Evolutionary conservation across 2,888 invertebrate species (phyloP).

Genomic region (Idaea straminata): DNA sequence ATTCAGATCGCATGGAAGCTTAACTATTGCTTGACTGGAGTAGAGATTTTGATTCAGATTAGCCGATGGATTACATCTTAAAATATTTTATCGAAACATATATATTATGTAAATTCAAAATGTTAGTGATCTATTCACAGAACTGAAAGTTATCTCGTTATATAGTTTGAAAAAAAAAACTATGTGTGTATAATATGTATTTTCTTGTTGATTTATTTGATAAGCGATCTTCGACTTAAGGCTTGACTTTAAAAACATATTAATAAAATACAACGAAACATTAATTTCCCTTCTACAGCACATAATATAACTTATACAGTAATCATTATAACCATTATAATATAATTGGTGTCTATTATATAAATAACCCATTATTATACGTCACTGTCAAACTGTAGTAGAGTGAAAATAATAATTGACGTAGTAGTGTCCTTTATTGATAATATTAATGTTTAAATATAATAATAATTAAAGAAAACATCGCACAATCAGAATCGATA

Average conservation of each 20-base stretch:
- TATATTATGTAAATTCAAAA: slow-evolving; percentile 33
- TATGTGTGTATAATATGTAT: slow-evolving; percentile 70
- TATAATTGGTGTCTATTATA: slow-evolving; percentile 76
- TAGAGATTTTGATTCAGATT: slow-evolving; percentile 42
- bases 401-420: slow-evolving; percentile 55
- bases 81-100: slow-evolving; percentile 30
- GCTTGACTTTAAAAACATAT: slow-evolving; percentile 36
- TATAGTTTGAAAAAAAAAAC: slow-evolving; percentile 65
- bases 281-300: slow-evolving; percentile 53
- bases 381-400: slow-evolving; percentile 38
- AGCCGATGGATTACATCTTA: slow-evolving; percentile 30
- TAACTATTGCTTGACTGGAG: slow-evolving; percentile 54
- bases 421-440: slow-evolving; percentile 69
- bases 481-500: slow-evolving; percentile 76
- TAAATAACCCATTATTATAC: slow-evolving; percentile 34
- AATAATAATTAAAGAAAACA: slow-evolving; percentile 59
- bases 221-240: slow-evolving; percentile 63
- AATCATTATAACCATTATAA: slow-evolving; percentile 49
- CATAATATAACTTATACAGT: slow-evolving; percentile 48
- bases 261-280: slow-evolving; percentile 65
- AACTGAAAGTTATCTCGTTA: slow-evolving; percentile 80
- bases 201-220: slow-evolving; percentile 74
- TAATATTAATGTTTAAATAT: slow-evolving; percentile 50
- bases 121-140: slow-evolving; percentile 79
- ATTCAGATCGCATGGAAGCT: slow-evolving; percentile 57